Base-by-base conservation (phyloP, 2,113 vertebrate species). In the Oostethus manadensis region DNA sequence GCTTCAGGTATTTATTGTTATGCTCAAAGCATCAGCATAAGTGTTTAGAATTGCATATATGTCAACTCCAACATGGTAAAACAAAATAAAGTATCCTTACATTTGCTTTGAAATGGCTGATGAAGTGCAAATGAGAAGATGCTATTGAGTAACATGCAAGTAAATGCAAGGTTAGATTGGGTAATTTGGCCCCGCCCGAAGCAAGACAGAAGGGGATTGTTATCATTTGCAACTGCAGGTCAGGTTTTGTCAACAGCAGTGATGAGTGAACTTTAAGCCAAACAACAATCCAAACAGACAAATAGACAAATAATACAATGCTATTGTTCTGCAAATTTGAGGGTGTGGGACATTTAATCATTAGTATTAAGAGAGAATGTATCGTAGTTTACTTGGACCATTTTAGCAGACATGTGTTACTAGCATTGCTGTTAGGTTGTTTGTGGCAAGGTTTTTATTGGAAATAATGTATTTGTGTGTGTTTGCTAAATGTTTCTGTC, bases 401-500 rank as follows among this genome's bases (percentile, higher is more conserved):
- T 26, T 35, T 11, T 18, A 53, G 16, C 15, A 3, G 13, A 8
- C 16, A 33, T 33, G 35, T 38, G 4, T 38, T 10, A 38, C 35
- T 10, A 38, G 35, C 35, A 38, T 38, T 38, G 35, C 35, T 38
- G 35, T 26, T 3, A 26, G 8, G 35, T 38, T 11, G 35, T 38
- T 38, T 35, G 33, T 35, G 33, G 33, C 33, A 35, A 35, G 7
- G 33, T 35, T 6, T n/a, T 51, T 33, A 26, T 53, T 33, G 33
- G 26, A 33, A 35, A 35, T 10, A 33, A 26, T 53, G 51, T 5
- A 42, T 56, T 43, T 55, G 70, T 50, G 35, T 33, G 43, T 56
- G 23, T 26, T 5, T 26, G 2, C 23, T 26, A 15, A 57, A 48
- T 66, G 55, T 74, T 54, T 72, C 70, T 66, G 70, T 76, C 60